Conservation (phyloP, 2,113 vertebrate species). For the Apodemus speciosus region DNA sequence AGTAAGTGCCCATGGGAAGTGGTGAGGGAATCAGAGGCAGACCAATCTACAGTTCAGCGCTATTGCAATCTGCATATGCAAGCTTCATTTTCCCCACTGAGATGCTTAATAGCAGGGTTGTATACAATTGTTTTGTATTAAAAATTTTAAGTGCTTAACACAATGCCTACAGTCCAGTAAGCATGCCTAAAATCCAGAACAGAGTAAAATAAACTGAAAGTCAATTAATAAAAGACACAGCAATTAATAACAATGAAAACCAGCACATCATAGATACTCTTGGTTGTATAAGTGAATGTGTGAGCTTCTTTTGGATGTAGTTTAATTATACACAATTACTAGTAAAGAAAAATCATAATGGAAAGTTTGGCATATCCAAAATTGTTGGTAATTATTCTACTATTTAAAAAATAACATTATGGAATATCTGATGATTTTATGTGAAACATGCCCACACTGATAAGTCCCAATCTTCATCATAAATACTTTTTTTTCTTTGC, state of each 20-base stretch:
- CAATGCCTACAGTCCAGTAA: not conserved
- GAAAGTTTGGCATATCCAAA: not conserved
- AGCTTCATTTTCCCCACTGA: not conserved
- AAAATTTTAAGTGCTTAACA: constrained; percentile 9
- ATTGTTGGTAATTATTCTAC: not conserved
- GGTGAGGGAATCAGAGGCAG: not conserved
- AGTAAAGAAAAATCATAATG: not conserved
- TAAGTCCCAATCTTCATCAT: not conserved
- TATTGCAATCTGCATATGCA: not conserved
- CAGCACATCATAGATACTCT: not conserved
- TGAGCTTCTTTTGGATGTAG: not conserved
- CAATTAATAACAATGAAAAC: not conserved
- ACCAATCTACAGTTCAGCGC: not conserved
- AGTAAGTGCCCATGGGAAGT: not conserved
- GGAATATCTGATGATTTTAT: not conserved
- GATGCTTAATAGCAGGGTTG: not conserved
- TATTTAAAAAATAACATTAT: not conserved
- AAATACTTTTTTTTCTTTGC: not conserved
- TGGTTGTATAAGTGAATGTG: not conserved
- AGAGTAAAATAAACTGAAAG: not conserved
- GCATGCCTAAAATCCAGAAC: not conserved
- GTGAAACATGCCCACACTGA: not conserved
- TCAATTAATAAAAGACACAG: not conserved
- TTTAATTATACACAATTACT: not conserved
- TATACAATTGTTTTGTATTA: not conserved